Evolutionary conservation across 1,140 invertebrate genomes (phyloP), one percentile per base, ranked within the genome.

Genomic region (Drosophila tristis): DNA sequence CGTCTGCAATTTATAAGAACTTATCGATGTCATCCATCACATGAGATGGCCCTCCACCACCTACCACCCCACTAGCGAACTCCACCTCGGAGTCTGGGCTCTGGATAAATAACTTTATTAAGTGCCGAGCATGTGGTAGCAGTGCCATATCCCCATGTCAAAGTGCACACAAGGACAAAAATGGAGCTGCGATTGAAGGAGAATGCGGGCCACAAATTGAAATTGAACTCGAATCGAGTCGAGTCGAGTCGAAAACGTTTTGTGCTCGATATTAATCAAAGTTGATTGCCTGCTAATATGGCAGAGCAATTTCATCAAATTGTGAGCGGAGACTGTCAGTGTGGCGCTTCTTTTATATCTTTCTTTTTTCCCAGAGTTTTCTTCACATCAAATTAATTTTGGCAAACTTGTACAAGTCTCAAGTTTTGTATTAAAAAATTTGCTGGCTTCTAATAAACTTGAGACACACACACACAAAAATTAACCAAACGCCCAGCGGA

Each of bases 1-100:
- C 61, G 48, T 59, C 66, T 65, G 80, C 78, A 79, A 75, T 89
- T 82, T 91, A 78, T 78, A 82, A 82, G 61, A 91, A 91, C 75
- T 82, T 82, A 91, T 91, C 90, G 84, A 91, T 84, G 71, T 76
- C 90, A 91, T 91, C 90, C 90, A 91, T 91, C 90, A 91, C 31
- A 67, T 59, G 44, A 39, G 43, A 11, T 29, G 9, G 39, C 2
- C 39, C 26, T 58, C n/a, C 16, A 31, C 5, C 13, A 20, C 13
- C 8, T 13, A 20, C 20, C 48, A 39, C 23, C 2, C 20, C 48
- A 39, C 23, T 4, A 25, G 23, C 4, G n/a, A 45, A 53, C 67
- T 72, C 59, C 54, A 55, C 64, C 70, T 54, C 56, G 54, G 16
- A 42, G 45, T 57, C 67, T 53, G 51, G 35, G 35, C 20, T 49